Conservation (phyloP, 1,140 invertebrate species). For the Zaprionus capensis region DNA sequence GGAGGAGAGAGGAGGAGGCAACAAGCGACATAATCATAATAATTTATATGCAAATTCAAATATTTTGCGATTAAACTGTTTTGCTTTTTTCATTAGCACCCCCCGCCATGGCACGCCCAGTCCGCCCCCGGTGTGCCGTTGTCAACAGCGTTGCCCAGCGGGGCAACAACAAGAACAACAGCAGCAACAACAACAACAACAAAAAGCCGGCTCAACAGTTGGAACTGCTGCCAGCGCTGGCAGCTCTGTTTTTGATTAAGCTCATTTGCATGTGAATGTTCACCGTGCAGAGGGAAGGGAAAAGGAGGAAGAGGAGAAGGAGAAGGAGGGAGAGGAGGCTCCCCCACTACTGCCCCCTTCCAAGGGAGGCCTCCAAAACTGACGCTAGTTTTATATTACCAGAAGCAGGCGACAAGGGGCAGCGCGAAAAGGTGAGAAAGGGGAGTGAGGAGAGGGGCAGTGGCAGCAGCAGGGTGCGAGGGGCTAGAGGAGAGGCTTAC, state of each 20-base stretch:
- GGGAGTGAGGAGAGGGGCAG: neutral
- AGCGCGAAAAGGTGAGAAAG: too few species aligned
- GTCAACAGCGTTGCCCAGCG: constrained; percentile 26
- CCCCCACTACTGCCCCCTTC: neutral
- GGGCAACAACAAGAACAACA: constrained; percentile 4
- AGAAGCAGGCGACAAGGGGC: neutral
- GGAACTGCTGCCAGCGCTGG: constrained; percentile 23
- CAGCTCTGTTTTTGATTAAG: constrained; percentile 80
- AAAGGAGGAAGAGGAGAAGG: too few species aligned
- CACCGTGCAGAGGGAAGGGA: too few species aligned
- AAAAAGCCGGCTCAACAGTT: constrained; percentile 52
- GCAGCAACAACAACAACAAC: neutral
- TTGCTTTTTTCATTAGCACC: constrained; percentile 79
- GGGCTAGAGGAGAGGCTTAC: neutral
- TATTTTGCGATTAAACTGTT: constrained; percentile 79
- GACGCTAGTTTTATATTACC: constrained; percentile 71
- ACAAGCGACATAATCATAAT: constrained; percentile 37
- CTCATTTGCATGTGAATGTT: constrained; percentile 79
- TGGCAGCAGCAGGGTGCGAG: neutral
- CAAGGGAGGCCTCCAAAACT: constrained; percentile 17
- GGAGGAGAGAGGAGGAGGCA: neutral
- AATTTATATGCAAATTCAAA: constrained; percentile 80
- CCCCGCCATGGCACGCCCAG: constrained; percentile 12
- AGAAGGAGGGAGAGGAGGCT: too few species aligned
- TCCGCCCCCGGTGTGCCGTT: constrained; percentile 3